A percentile compares a stretch with the other conserved stretches of the same genome.
Evolutionary conservation across 1,140 invertebrate genomes (phyloP).

Genomic region (Helicorthomorpha holstii): DNA sequence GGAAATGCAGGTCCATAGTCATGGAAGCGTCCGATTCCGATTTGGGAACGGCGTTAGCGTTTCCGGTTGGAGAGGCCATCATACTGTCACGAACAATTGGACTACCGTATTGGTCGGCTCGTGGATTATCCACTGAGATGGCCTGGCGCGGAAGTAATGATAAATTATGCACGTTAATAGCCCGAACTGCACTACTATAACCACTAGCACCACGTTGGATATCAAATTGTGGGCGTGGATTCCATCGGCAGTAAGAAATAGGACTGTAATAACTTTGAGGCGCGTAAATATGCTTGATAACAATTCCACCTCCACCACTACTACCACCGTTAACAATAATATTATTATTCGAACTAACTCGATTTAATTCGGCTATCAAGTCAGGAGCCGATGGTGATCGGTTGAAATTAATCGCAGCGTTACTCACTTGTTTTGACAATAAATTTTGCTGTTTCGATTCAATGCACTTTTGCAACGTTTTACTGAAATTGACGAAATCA

Average conservation of each 20-base stretch:
- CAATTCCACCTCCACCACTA: too few species aligned
- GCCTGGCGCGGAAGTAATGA: slow-evolving; percentile 39
- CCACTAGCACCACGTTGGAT: neutral
- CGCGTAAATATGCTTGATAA: too few species aligned
- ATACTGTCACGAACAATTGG: neutral
- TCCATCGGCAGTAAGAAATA: neutral
- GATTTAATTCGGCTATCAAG: slow-evolving; percentile 14
- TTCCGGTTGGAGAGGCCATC: neutral
- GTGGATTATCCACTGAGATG: slow-evolving; percentile 40
- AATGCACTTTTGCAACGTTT: slow-evolving; percentile 32
- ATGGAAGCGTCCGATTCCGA: slow-evolving; percentile 46
- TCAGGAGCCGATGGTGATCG: slow-evolving; percentile 38
- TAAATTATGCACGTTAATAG: too few species aligned
- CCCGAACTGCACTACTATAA: too few species aligned
- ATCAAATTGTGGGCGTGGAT: neutral
- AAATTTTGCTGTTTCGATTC: slow-evolving; percentile 18
- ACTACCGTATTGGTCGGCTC: slow-evolving; percentile 15
- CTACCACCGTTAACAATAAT: too few species aligned
- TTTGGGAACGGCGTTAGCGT: slow-evolving; percentile 22
- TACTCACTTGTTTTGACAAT: slow-evolving; percentile 22
- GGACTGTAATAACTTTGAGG: too few species aligned
- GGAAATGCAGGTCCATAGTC: slow-evolving; percentile 49
- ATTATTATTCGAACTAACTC: neutral
- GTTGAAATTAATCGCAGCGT: slow-evolving; percentile 24
- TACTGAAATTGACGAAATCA: slow-evolving; percentile 49